Conservation (phyloP, 2,888 invertebrate species). For the Campoletis raptor region DNA sequence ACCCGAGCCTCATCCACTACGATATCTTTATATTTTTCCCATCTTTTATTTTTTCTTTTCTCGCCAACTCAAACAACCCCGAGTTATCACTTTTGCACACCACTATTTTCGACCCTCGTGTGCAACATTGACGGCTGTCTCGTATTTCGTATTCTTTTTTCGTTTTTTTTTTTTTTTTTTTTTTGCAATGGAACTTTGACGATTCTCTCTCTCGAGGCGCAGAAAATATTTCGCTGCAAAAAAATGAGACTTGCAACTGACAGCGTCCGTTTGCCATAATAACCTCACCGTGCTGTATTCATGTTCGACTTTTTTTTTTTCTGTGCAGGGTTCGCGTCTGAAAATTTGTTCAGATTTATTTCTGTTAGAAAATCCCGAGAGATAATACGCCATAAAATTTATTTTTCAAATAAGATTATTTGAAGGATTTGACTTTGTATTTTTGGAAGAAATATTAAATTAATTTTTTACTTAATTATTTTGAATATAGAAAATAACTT, state of each 20-base stretch:
- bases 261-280: neutral
- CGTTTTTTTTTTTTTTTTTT: slow-evolving; percentile 4
- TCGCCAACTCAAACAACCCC: slow-evolving; percentile 33
- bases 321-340: neutral
- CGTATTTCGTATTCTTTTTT: slow-evolving; percentile 15
- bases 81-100: slow-evolving; percentile 61
- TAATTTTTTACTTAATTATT: neutral
- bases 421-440: neutral
- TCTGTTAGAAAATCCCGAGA: neutral
- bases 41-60: slow-evolving; percentile 14
- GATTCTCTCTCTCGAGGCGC: neutral
- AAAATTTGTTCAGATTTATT: neutral
- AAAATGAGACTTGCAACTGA: neutral
- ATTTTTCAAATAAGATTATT: neutral
- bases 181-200: neutral
- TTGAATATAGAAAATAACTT: slow-evolving; percentile 1
- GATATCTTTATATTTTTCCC: slow-evolving; percentile 41
- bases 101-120: slow-evolving; percentile 39
- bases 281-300: neutral
- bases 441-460: neutral
- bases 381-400: neutral
- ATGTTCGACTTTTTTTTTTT: neutral
- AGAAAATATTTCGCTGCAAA: neutral
- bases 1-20: slow-evolving; percentile 37
- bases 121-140: slow-evolving; percentile 11